These are phyloP conservation scores for Benitochromis conjunctus DNA, from an alignment of 2,113 vertebrate genomes.

Conservation along the genomic window DNA sequence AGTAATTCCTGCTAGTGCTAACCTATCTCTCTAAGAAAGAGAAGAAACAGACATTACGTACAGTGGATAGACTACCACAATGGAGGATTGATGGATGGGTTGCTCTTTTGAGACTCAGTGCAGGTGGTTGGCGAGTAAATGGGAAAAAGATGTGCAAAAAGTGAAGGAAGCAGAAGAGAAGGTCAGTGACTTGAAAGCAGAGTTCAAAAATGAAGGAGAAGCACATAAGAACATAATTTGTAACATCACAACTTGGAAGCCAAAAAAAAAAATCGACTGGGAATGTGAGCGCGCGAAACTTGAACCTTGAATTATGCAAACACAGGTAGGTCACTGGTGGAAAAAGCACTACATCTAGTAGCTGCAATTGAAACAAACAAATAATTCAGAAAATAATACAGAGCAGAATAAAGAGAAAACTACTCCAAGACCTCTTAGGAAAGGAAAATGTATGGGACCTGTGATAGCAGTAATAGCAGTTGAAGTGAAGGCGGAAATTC, in stretches of 20 bases:
- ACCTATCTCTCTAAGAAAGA: background rate
- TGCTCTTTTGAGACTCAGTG: background rate
- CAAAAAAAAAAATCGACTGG: background rate
- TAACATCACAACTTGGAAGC: background rate
- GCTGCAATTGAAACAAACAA: background rate
- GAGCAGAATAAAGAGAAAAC: background rate
- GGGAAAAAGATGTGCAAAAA: conserved; percentile 1
- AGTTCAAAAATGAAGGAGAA: background rate
- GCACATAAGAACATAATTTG: background rate
- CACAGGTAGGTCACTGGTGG: background rate
- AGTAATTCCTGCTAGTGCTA: background rate
- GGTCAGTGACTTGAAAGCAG: background rate
- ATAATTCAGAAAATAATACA: background rate
- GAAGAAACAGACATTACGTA: background rate
- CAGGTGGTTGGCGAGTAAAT: conserved; percentile 9
- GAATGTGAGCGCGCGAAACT: background rate
- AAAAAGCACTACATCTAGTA: background rate
- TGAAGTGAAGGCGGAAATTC: background rate
- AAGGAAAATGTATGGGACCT: background rate
- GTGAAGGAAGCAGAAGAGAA: background rate
- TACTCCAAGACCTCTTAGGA: background rate
- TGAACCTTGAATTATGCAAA: background rate
- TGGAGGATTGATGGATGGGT: conserved; percentile 6
- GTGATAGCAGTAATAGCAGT: background rate
- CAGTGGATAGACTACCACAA: background rate